Evolutionary conservation across 2,113 vertebrate genomes (phyloP).

Genomic region (Odocoileus hemionus): DNA sequence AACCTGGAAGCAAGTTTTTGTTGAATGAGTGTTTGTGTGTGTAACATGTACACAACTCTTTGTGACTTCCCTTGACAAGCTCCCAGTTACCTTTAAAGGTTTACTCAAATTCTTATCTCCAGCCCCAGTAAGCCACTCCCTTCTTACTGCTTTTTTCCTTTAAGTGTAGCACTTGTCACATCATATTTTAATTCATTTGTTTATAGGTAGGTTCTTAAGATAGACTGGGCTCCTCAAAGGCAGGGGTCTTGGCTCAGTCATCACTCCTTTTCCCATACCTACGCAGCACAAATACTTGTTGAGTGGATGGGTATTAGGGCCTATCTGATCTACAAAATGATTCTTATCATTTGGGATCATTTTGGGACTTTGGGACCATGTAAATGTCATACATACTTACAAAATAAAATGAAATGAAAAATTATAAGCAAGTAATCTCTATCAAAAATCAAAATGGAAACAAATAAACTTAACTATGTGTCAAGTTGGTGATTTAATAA

Average conservation of each 20-base stretch:
- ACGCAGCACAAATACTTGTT: neutral
- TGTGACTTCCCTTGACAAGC: neutral
- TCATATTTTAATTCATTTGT: neutral
- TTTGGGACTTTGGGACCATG: neutral
- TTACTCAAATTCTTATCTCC: neutral
- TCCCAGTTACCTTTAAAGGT: neutral
- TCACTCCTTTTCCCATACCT: neutral
- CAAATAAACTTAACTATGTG: neutral
- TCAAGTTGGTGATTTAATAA: neutral
- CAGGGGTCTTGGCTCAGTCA: neutral
- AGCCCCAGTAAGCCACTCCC: neutral
- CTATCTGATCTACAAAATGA: neutral
- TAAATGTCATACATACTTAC: neutral
- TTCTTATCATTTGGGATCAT: neutral
- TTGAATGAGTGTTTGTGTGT: neutral
- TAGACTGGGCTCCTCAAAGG: neutral
- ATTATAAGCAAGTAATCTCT: neutral
- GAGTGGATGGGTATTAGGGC: neutral
- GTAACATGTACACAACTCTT: neutral
- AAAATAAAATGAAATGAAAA: slow-evolving; percentile 25
- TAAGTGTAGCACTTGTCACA: neutral
- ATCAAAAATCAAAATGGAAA: neutral
- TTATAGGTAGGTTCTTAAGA: neutral
- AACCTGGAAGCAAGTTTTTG: neutral
- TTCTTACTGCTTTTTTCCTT: neutral